Conservation (phyloP, 2,113 vertebrate species). For the Myodes glareolus region DNA sequence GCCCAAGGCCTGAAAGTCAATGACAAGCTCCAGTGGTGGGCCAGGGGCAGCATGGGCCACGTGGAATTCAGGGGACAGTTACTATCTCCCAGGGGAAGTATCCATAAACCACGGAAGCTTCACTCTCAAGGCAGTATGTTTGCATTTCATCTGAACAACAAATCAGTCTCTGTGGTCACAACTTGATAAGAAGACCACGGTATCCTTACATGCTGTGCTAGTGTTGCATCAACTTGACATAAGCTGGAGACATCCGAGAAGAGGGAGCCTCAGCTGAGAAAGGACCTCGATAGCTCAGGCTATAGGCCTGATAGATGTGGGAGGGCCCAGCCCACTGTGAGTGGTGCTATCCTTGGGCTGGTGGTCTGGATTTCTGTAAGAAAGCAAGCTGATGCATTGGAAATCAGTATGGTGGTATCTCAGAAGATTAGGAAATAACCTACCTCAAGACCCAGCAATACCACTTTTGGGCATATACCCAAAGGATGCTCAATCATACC, state of each 20-base stretch:
- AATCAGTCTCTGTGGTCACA: not conserved
- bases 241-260: not conserved
- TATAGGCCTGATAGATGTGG: not conserved
- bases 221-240: not conserved
- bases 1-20: not conserved
- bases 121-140: not conserved
- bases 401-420: too few relatives aligned
- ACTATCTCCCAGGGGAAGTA: not conserved
- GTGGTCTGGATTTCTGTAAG: not conserved
- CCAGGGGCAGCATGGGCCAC: not conserved
- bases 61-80: not conserved
- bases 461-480: too few relatives aligned
- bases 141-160: not conserved
- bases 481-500: too few relatives aligned
- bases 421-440: too few relatives aligned
- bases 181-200: not conserved
- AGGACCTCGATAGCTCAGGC: not conserved
- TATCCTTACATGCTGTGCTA: not conserved
- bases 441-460: too few relatives aligned
- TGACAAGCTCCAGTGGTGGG: accelerated
- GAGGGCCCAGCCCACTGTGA: not conserved
- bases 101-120: not conserved
- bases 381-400: not conserved
- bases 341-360: not conserved
- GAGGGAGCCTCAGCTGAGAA: not conserved